phyloP scores from a whole-genome alignment of 2,888 invertebrate genomes.

The Artemia sp. region DNA sequence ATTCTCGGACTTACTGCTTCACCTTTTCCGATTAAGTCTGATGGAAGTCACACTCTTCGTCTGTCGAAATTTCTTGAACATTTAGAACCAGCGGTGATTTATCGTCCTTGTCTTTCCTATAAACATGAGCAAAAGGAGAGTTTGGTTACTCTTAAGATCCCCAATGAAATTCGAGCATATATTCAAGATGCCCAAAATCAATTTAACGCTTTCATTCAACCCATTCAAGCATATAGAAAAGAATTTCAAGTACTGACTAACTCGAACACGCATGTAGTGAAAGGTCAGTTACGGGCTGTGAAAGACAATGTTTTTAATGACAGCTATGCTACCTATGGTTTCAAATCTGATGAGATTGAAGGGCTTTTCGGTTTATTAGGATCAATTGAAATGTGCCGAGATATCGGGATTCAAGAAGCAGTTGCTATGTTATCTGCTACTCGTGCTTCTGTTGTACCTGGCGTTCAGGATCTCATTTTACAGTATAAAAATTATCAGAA shows the following conservation, averaged over 20 bases:
- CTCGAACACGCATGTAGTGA: background rate
- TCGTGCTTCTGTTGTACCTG: background rate
- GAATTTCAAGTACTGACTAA: background rate
- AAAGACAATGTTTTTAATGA: background rate
- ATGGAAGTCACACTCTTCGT: background rate
- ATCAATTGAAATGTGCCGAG: constrained; percentile 10
- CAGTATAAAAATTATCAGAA: background rate
- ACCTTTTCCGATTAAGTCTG: constrained; percentile 14
- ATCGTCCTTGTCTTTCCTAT: constrained; percentile 2
- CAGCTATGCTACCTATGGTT: background rate
- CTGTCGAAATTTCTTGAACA: background rate
- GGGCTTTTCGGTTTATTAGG: background rate
- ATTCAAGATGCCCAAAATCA: background rate
- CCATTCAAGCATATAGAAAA: too few species aligned
- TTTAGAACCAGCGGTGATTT: background rate
- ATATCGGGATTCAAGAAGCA: constrained; percentile 18
- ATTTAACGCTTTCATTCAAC: background rate
- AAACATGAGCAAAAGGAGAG: background rate
- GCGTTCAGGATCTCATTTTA: background rate
- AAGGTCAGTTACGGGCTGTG: constrained; percentile 16
- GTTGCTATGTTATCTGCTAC: background rate
- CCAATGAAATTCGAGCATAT: background rate
- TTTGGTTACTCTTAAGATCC: background rate
- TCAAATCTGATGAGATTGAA: constrained; percentile 9
- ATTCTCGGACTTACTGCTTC: constrained; percentile 17